Conservation (phyloP, 2,888 invertebrate genomes). For the Campopleginae sp. region DNA sequence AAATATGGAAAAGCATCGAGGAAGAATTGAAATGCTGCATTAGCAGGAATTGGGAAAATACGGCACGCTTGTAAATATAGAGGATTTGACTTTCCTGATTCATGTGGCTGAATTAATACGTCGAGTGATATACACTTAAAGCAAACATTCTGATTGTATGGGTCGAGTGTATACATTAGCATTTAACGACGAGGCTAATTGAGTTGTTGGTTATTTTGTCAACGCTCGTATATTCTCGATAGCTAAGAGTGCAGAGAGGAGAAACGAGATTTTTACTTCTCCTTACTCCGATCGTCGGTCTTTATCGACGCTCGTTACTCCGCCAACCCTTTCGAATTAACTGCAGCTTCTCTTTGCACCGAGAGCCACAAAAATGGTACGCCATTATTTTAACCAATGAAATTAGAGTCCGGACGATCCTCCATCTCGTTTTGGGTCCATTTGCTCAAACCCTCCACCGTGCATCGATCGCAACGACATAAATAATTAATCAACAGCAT, state of each 20-base stretch:
- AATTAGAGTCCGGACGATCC: not conserved
- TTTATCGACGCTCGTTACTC: constrained; percentile 70
- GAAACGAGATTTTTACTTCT: constrained; percentile 5
- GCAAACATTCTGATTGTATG: not conserved
- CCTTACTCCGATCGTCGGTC: constrained; percentile 51
- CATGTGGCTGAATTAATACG: constrained; percentile 15
- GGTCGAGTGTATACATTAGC: constrained; percentile 68
- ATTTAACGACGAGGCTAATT: constrained; percentile 78
- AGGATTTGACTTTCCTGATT: constrained; percentile 8
- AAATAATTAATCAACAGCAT: not conserved
- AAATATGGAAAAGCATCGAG: not conserved
- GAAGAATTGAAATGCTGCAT: not conserved
- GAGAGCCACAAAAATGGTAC: constrained; percentile 60
- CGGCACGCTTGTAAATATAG: not conserved
- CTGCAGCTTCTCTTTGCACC: constrained; percentile 37
- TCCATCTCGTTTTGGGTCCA: not conserved
- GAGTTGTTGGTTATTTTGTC: constrained; percentile 77
- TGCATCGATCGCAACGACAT: not conserved
- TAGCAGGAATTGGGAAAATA: not conserved
- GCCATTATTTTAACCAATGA: constrained; percentile 18
- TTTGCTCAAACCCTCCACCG: not conserved
- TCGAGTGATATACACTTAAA: not conserved
- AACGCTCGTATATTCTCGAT: constrained; percentile 45
- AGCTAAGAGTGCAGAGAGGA: constrained; percentile 23
- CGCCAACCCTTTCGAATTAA: constrained; percentile 64